phyloP scores from a whole-genome alignment of 2,888 invertebrate species.

The Pyrochroa serraticornis region DNA sequence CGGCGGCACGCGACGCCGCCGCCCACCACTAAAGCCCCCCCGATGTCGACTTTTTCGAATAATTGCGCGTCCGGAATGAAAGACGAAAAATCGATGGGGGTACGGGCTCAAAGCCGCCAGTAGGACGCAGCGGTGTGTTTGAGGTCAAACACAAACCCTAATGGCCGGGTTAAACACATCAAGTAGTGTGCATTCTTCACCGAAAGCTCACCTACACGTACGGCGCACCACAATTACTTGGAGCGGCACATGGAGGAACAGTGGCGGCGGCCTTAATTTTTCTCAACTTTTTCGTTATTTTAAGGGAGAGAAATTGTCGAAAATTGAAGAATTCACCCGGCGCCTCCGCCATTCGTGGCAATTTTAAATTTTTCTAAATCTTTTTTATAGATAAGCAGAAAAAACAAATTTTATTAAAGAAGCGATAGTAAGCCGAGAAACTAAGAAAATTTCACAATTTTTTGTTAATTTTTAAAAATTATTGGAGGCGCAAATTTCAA shows the following conservation, averaged over 20 bases:
- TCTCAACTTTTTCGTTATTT: too few species aligned
- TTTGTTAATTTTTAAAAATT: too few species aligned
- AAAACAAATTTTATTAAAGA: too few species aligned
- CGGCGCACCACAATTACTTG: conserved; percentile 41
- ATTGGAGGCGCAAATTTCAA: too few species aligned
- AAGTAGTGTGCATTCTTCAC: conserved; percentile 59
- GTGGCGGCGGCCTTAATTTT: neutral
- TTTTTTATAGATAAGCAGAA: too few species aligned
- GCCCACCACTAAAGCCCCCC: too few species aligned
- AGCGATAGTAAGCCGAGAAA: too few species aligned
- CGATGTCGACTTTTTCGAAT: conserved; percentile 6
- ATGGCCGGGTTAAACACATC: conserved; percentile 59
- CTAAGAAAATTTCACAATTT: too few species aligned
- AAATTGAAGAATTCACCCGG: too few species aligned
- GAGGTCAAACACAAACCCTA: conserved; percentile 59
- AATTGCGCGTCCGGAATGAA: conserved; percentile 5
- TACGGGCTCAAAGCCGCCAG: conserved; percentile 27
- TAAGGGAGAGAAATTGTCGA: too few species aligned
- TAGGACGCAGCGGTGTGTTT: conserved; percentile 53
- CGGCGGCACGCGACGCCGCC: conserved; percentile 20
- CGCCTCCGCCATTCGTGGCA: too few species aligned
- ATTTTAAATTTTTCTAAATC: too few species aligned
- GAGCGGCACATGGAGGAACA: conserved; percentile 28
- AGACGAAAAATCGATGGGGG: conserved; percentile 21
- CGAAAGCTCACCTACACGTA: conserved; percentile 48